phyloP scores from a whole-genome alignment of 2,113 vertebrate species.

The Irena cyanogastra region DNA sequence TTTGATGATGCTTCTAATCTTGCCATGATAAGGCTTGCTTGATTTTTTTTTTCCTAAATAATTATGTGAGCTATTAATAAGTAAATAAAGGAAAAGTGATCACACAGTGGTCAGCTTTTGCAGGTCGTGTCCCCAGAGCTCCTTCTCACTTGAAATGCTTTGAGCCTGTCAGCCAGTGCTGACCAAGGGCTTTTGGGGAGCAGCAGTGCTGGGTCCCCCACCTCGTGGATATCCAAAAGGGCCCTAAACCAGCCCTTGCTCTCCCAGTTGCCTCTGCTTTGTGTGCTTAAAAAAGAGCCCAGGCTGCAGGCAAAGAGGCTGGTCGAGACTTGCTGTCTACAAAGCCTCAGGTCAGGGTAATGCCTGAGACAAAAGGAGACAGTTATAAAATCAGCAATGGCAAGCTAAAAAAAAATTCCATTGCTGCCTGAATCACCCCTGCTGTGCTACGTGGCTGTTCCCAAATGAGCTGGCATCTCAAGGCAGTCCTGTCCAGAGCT shows the following conservation, averaged over 20 bases:
- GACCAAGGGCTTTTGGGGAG: background rate
- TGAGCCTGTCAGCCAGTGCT: background rate
- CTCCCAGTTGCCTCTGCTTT: background rate
- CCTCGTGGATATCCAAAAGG: background rate
- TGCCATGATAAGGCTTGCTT: background rate
- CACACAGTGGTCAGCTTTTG: background rate
- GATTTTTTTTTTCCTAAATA: background rate
- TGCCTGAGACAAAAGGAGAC: background rate
- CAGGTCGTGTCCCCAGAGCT: background rate
- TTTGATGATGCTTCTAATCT: background rate
- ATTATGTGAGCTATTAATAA: background rate
- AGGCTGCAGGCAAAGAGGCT: background rate
- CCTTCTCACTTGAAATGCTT: background rate
- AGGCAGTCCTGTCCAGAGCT: background rate
- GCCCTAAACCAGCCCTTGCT: background rate
- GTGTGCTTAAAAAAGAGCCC: background rate
- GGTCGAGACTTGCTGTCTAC: rapidly evolving
- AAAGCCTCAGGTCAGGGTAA: background rate
- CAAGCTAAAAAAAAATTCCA: background rate
- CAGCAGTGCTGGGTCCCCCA: background rate
- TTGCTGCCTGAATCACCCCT: background rate
- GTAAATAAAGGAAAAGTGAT: background rate
- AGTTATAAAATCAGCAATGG: background rate
- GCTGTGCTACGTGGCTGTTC: rapidly evolving
- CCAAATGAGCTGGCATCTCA: background rate